phyloP scores from a whole-genome alignment of 2,888 invertebrate genomes.

The Sarcophaga caerulescens region DNA sequence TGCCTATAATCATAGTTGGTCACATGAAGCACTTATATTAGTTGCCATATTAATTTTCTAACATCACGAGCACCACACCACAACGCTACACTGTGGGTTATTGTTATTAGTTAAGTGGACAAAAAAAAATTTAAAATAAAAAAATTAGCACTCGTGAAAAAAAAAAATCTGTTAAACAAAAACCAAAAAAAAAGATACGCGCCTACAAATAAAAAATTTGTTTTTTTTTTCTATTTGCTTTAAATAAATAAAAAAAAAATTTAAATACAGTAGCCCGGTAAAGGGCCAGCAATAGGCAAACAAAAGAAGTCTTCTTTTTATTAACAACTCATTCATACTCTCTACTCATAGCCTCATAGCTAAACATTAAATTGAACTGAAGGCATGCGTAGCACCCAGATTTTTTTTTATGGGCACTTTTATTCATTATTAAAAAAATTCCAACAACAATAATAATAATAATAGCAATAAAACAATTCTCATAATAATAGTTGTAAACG shows the following conservation, averaged over 20 bases:
- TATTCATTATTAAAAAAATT: slow-evolving; percentile 2
- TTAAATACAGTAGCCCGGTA: slow-evolving; percentile 31
- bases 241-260: not conserved
- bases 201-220: slow-evolving; percentile 29
- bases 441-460: not conserved
- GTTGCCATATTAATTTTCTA: not conserved
- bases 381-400: slow-evolving; percentile 37
- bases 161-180: slow-evolving; percentile 25
- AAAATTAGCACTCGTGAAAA: not conserved
- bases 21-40: not conserved
- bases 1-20: slow-evolving; percentile 1
- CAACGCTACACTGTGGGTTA: not conserved
- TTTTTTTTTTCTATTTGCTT: not conserved
- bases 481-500: not conserved
- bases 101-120: slow-evolving; percentile 1
- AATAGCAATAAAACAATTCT: not conserved
- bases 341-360: not conserved
- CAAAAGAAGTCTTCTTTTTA: not conserved
- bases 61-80: slow-evolving; percentile 13
- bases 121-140: not conserved
- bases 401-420: slow-evolving; percentile 20
- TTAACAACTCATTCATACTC: not conserved
- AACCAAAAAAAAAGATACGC: slow-evolving; percentile 5
- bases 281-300: slow-evolving; percentile 8
- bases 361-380: slow-evolving; percentile 23